Evolutionary conservation across 92 coral and sea anemone species (phyloP).

Genomic region (Blastomussa wellsi): DNA sequence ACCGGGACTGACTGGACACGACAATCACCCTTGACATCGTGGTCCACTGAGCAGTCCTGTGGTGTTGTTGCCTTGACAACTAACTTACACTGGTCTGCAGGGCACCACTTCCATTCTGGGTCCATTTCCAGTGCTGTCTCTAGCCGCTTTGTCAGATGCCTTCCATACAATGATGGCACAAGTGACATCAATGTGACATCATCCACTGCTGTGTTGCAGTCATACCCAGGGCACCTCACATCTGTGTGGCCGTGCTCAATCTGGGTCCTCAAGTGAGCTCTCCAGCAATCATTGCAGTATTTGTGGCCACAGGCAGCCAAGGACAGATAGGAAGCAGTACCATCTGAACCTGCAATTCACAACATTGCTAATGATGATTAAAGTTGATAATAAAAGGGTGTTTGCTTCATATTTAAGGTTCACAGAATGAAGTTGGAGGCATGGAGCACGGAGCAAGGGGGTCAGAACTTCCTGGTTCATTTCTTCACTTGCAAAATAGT

Average conservation of each 20-base stretch:
- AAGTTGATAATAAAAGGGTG: neutral
- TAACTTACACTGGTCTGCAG: conserved; percentile 49
- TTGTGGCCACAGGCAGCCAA: conserved; percentile 58
- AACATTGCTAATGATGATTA: conserved; percentile 32
- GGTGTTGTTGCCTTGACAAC: conserved; percentile 48
- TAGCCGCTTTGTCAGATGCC: conserved; percentile 23
- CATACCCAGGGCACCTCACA: conserved; percentile 66
- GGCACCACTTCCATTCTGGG: conserved; percentile 75
- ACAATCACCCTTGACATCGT: too few relatives aligned
- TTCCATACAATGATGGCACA: conserved; percentile 45
- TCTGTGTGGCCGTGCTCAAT: conserved; percentile 56
- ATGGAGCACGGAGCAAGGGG: too few relatives aligned
- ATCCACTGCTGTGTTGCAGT: conserved; percentile 57
- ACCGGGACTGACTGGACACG: conserved; percentile 57
- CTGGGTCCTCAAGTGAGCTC: conserved; percentile 55
- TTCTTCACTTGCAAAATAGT: too few relatives aligned
- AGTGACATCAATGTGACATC: conserved; percentile 67
- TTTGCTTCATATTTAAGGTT: too few relatives aligned
- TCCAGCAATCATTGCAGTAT: conserved; percentile 77
- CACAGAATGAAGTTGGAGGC: too few relatives aligned
- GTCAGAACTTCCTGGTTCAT: too few relatives aligned
- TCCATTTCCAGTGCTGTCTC: conserved; percentile 35
- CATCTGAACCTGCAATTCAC: conserved; percentile 28
- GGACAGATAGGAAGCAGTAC: neutral
- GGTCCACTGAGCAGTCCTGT: neutral